Conservation (phyloP, 2,797 vertebrate species). For the Esox lucius region DNA sequence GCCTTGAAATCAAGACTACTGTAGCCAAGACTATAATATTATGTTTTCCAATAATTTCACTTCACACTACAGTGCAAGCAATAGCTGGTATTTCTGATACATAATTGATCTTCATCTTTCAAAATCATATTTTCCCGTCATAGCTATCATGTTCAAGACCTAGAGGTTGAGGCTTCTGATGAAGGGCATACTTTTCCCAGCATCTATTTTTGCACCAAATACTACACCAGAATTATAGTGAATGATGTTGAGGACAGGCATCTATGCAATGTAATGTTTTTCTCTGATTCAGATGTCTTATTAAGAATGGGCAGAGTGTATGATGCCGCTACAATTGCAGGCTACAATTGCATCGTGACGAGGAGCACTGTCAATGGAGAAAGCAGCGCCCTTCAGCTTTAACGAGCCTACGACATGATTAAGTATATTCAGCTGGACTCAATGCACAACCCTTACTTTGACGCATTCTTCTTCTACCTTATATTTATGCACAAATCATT, state of each 20-base stretch:
- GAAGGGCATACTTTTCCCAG: constrained; percentile 17
- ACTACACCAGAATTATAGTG: background rate
- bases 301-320: constrained; percentile 44
- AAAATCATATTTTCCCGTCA: background rate
- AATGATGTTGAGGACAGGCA: background rate
- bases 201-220: background rate
- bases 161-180: constrained; percentile 12
- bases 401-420: constrained; percentile 38
- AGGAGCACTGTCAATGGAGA: constrained; percentile 53
- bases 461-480: background rate
- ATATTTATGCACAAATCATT: background rate
- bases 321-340: constrained; percentile 30
- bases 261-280: background rate
- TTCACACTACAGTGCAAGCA: background rate
- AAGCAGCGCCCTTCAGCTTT: constrained; percentile 70
- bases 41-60: background rate
- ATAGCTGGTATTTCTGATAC: background rate
- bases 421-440: constrained; percentile 36
- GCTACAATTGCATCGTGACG: constrained; percentile 44
- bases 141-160: background rate
- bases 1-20: too few relatives aligned
- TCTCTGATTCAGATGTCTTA: constrained; percentile 7
- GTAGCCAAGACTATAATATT: background rate
- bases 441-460: constrained; percentile 10
- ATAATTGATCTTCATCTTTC: background rate